These are phyloP conservation scores for Paedocypris sp. DNA, from an alignment of 2,113 vertebrate species.

Conservation along the genomic window DNA sequence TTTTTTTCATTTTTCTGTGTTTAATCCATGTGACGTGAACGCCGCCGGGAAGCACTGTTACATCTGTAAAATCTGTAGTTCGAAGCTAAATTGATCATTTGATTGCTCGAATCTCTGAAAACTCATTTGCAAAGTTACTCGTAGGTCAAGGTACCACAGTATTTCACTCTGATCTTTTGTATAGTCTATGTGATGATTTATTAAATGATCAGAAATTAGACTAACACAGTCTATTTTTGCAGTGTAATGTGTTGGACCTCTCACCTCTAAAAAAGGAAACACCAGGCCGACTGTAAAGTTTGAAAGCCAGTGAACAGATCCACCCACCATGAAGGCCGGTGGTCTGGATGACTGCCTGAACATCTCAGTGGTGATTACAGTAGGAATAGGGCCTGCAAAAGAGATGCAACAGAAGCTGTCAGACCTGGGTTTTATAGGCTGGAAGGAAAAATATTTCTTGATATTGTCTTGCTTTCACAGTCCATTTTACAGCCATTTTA, in stretches of 20 bases:
- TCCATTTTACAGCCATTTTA: conserved; percentile 1
- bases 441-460: background rate
- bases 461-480: conserved; percentile 4
- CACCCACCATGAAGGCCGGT: conserved; percentile 82
- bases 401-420: conserved; percentile 6
- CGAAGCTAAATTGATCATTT: no score
- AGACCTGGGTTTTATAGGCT: background rate
- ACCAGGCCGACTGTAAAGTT: conserved; percentile 83
- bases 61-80: no score
- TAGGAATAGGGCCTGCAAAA: conserved; percentile 75
- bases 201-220: no score
- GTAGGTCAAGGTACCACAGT: no score
- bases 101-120: no score
- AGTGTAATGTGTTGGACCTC: conserved; percentile 23
- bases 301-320: conserved; percentile 84
- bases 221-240: background rate
- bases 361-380: conserved; percentile 79
- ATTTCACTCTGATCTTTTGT: no score
- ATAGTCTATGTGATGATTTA: no score
- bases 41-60: no score
- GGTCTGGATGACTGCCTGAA: conserved; percentile 89
- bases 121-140: no score
- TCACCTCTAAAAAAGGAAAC: conserved; percentile 85
- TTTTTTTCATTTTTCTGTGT: no score
- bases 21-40: no score